Evolutionary conservation across 2,888 invertebrate genomes (phyloP).

Genomic region (Leucozona laternaria): DNA sequence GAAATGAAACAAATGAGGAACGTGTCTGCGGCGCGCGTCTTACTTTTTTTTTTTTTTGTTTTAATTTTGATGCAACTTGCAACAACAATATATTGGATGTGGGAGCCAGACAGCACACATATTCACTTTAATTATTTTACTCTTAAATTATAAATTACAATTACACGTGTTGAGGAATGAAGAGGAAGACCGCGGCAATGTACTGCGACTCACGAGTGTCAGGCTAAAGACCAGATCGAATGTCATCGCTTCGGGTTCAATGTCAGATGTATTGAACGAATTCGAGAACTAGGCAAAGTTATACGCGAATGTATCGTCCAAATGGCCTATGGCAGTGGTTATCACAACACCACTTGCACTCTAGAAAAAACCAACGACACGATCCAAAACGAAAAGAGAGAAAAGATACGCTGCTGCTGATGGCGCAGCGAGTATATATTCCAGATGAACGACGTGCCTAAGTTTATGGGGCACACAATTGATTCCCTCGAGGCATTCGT

Average conservation of each 20-base stretch:
- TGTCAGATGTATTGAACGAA: conserved; percentile 43
- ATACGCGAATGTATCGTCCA: conserved; percentile 8
- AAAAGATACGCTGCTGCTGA: neutral
- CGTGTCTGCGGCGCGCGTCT: conserved; percentile 39
- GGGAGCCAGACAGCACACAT: conserved; percentile 40
- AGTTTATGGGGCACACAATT: conserved; percentile 70
- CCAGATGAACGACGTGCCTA: conserved; percentile 62
- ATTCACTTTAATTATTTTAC: conserved; percentile 22
- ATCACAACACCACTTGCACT: conserved; percentile 35
- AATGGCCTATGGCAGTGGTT: conserved; percentile 48
- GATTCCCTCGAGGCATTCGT: conserved; percentile 70
- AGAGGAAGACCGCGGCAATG: neutral
- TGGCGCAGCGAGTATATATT: neutral
- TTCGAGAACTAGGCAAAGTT: conserved; percentile 21
- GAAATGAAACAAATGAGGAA: conserved; percentile 69
- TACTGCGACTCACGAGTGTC: conserved; percentile 47
- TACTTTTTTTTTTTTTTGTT: neutral
- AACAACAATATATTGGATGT: conserved; percentile 43
- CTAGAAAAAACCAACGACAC: neutral
- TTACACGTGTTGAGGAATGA: conserved; percentile 22
- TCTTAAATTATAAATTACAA: conserved; percentile 39
- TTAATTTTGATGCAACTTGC: neutral
- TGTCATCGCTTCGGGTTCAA: conserved; percentile 66
- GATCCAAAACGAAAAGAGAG: neutral
- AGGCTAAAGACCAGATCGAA: conserved; percentile 67